These are phyloP conservation scores for Irena cyanogastra DNA, from an alignment of 2,113 vertebrate species.

Conservation along the genomic window DNA sequence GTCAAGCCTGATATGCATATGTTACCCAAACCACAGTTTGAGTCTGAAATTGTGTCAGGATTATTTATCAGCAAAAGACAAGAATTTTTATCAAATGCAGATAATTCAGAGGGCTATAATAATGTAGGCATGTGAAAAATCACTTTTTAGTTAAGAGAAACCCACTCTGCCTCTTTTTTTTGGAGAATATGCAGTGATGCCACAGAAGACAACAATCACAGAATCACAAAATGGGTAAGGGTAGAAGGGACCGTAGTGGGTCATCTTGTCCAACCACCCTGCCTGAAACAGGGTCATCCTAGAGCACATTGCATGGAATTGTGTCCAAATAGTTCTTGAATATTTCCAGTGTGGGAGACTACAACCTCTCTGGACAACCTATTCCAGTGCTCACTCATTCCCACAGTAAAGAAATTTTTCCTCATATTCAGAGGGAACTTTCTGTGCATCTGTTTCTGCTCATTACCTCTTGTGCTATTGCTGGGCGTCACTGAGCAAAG, in stretches of 20 bases:
- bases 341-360: background rate
- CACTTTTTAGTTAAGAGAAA: background rate
- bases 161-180: background rate
- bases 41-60: background rate
- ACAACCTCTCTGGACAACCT: background rate
- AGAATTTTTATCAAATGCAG: background rate
- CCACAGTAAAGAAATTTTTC: background rate
- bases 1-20: background rate
- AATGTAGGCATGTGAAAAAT: background rate
- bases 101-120: background rate
- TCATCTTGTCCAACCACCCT: background rate
- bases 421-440: background rate
- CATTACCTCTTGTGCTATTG: background rate
- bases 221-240: background rate
- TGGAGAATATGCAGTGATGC: background rate
- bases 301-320: background rate
- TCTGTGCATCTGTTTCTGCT: background rate
- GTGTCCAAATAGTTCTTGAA: background rate
- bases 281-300: background rate
- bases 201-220: background rate
- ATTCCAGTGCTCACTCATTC: background rate
- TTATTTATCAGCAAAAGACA: background rate
- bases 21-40: background rate
- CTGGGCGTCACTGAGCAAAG: background rate
- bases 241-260: too few relatives aligned